Evolutionary conservation across 2,888 invertebrate species (phyloP).

Genomic region (Plebejus argus): DNA sequence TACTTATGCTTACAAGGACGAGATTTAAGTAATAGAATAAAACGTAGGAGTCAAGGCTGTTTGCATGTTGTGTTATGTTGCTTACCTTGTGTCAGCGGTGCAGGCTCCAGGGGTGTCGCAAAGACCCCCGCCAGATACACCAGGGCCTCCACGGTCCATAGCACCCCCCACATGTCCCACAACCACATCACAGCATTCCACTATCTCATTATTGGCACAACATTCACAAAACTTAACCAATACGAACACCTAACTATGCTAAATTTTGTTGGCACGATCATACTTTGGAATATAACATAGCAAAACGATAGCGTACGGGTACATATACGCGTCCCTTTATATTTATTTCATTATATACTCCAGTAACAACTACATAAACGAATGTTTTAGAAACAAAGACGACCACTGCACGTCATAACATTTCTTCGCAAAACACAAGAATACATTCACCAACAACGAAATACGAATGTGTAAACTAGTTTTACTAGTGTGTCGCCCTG

Average conservation of each 20-base stretch:
- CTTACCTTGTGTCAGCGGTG: slow-evolving; percentile 71
- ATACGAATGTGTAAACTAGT: slow-evolving; percentile 37
- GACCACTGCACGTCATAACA: slow-evolving; percentile 79
- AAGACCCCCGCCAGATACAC: slow-evolving; percentile 64
- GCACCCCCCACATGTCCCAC: slow-evolving; percentile 78
- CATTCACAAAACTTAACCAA: slow-evolving; percentile 78
- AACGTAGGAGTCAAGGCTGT: slow-evolving; percentile 66
- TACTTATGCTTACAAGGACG: neutral
- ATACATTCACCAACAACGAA: slow-evolving; percentile 43
- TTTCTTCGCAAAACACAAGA: slow-evolving; percentile 60
- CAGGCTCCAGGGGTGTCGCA: slow-evolving; percentile 72
- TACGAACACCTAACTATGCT: slow-evolving; percentile 77
- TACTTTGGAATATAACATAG: slow-evolving; percentile 74
- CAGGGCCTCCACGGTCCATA: slow-evolving; percentile 70
- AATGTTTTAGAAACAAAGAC: slow-evolving; percentile 75
- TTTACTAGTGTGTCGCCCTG: slow-evolving; percentile 36
- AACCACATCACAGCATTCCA: slow-evolving; percentile 80
- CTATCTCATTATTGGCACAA: slow-evolving; percentile 81
- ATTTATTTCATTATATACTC: slow-evolving; percentile 57
- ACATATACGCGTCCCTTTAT: slow-evolving; percentile 60
- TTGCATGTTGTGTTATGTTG: slow-evolving; percentile 37
- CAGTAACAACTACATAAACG: slow-evolving; percentile 56
- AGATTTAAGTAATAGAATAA: slow-evolving; percentile 39
- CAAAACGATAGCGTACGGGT: slow-evolving; percentile 54
- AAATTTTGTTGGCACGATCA: slow-evolving; percentile 77